Base-by-base conservation (phyloP, 1,140 invertebrate genomes). In the Penaeus chinensis region DNA sequence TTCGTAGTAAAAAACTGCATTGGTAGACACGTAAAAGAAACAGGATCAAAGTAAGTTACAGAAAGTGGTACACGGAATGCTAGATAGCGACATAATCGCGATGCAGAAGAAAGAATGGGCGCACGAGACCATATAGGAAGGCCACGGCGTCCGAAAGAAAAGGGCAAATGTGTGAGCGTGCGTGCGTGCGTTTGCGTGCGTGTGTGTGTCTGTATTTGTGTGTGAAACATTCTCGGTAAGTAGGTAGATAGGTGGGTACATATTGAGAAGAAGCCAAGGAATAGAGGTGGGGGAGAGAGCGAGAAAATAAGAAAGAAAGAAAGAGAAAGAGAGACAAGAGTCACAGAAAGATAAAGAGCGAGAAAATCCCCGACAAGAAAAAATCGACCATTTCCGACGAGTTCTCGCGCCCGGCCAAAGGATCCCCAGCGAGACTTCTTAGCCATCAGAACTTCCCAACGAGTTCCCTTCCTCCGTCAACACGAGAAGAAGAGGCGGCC, bases 151-250 rank as follows among this genome's bases (percentile, higher is more conserved):
- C 1, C 7, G 47, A 20, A 82, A 22, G 24, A 62, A 60, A 32
- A 24, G 2, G 22, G 47, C 47, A 77, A 27, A 77, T n/a, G 60
- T 60, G 54, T 54, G 20, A 10, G 27, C 3, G 77, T 54, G 19
- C 20, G 24, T 78, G 27, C 18, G 20, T 78, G 24, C 10, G 18
- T 78, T 0, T 78, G 76, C 3, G 76, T 78, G 76, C 42, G 76
- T 32, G 24, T 78, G 24, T 27, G 13, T 78, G 76, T 78, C 7
- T 32, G 19, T 60, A 3, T 81, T 0, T 81, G 71, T 76, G 71
- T 76, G 79, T 81, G 37, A n/a, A n/a, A n/a, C n/a, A n/a, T n/a
- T n/a, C n/a, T 13, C 62, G 54, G 54, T 83, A 32, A 8, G 24
- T 69, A 8, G 71, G 63, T 83, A 32, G 32, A 32, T 37, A 32